Conservation (phyloP, 2,888 invertebrate species). For the Tenthredo notha region DNA sequence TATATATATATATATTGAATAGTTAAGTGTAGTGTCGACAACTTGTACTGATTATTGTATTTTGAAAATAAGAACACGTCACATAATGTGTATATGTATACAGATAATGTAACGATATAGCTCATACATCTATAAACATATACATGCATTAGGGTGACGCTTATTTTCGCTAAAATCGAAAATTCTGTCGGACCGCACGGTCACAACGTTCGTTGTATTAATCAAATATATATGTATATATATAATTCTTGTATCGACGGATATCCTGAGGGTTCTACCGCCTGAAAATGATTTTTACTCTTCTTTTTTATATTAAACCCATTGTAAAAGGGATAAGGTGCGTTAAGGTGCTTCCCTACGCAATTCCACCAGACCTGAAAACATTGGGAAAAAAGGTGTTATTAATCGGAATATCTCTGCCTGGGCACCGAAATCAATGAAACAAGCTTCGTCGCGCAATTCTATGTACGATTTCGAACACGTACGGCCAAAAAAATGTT, state of each 20-base stretch:
- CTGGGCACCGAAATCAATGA: no score
- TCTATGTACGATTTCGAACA: no score
- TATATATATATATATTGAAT: conserved; percentile 45
- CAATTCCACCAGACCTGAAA: no score
- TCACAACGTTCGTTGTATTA: neutral
- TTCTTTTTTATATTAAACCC: neutral
- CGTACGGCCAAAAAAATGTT: no score
- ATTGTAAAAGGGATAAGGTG: neutral
- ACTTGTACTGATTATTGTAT: conserved; percentile 52
- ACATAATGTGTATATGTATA: conserved; percentile 61
- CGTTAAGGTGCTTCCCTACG: no score
- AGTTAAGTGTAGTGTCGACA: conserved; percentile 48
- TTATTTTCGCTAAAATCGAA: neutral
- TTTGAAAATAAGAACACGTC: conserved; percentile 57
- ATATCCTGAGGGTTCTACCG: neutral
- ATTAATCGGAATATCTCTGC: no score
- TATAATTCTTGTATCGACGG: neutral
- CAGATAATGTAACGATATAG: conserved; percentile 38
- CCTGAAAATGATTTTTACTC: neutral
- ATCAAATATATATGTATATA: neutral
- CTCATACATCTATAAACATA: conserved; percentile 3
- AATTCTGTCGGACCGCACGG: neutral
- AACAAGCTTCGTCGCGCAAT: no score
- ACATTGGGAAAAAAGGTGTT: no score
- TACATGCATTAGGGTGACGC: conserved; percentile 34